Base-by-base conservation (phyloP, 1,140 invertebrate species). In the Drosophila malerkotliana region DNA sequence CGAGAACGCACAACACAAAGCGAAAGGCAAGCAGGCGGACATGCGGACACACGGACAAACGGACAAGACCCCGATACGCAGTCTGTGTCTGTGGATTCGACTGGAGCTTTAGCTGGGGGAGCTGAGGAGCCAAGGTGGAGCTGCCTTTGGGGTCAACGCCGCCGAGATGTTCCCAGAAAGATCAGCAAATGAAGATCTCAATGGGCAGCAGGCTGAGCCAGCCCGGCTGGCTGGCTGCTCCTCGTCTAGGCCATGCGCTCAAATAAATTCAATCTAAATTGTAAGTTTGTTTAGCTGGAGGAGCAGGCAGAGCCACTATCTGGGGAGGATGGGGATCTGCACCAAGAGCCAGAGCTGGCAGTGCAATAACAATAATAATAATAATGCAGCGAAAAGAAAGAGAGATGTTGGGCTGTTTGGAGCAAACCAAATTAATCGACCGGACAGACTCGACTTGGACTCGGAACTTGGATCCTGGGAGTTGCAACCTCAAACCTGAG, bases 261-360 rank as follows among this genome's bases (percentile, higher is more conserved):
- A 85, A 90, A 90, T 90, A 90, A 90, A 90, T 90, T 90, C 87
- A 90, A 90, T 90, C 87, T 90, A 90, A 90, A 90, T 90, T 90
- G 87, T 83, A 90, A 90, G 87, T 90, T 90, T 90, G 87, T 90
- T 90, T 89, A 77, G 87, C 75, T 67, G 52, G 37, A 74, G 72
- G 72, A 74, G 68, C 58, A 47, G 69, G 48, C 64, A 18, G 14
- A 15, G n/a, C 9, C 59, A 39, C 60, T 62, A 67, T 62, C 15
- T 10, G 68, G 64, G 62, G 45, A 30, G 1, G 26, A 55, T 48
- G 64, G 66, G 47, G 55, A 34, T 34, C 28, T 7, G 28, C 5
- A 10, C 8, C 3, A 4, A 10, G 34, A 10, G 34, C 34, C n/a
- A 10, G 49, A 39, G 41, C 44, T 47, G 48, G 39, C 58, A 51